phyloP scores from a whole-genome alignment of 2,113 vertebrate genomes.

The Pavo muticus region DNA sequence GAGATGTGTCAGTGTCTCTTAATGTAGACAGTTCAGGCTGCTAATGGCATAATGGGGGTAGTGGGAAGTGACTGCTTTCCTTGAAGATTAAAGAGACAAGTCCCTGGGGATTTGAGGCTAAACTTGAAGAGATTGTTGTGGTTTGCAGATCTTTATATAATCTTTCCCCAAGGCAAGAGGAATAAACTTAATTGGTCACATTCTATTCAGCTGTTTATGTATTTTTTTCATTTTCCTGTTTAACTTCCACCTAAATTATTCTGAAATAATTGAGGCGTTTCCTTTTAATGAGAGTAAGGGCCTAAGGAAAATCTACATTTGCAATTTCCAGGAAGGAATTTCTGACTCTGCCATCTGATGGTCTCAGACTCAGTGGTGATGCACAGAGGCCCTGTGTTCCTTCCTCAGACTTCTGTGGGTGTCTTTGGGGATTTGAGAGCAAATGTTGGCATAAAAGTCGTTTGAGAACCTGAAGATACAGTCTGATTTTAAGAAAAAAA shows the following conservation, averaged over 20 bases:
- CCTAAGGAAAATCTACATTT: conserved; percentile 21
- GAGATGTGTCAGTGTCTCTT: background rate
- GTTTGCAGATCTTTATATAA: conserved; percentile 59
- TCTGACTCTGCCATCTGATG: background rate
- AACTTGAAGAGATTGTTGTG: conserved; percentile 36
- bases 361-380: background rate
- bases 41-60: background rate
- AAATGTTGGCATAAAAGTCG: background rate
- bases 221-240: conserved; percentile 31
- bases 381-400: background rate
- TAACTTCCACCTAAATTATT: conserved; percentile 19
- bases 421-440: background rate
- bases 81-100: background rate
- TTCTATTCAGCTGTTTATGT: conserved; percentile 26
- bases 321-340: background rate
- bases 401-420: background rate
- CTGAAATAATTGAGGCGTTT: background rate
- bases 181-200: conserved; percentile 22
- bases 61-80: conserved; percentile 25
- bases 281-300: background rate
- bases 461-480: background rate
- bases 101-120: conserved; percentile 10
- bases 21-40: background rate
- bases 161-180: conserved; percentile 18
- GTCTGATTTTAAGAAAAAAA: background rate